These are phyloP conservation scores for Agonopterix subpropinquella DNA, from an alignment of 2,888 invertebrate genomes.

Conservation along the genomic window DNA sequence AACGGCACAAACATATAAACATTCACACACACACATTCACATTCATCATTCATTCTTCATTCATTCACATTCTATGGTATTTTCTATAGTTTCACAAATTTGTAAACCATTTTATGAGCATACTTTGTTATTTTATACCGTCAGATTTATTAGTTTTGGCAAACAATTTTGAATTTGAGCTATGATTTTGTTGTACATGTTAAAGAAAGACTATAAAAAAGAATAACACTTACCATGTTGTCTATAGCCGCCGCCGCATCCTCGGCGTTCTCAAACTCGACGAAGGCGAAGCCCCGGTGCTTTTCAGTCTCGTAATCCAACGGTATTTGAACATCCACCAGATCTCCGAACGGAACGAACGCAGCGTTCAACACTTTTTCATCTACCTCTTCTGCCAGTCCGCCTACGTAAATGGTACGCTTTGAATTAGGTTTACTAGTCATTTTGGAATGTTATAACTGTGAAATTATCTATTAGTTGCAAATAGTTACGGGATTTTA, in stretches of 20 bases:
- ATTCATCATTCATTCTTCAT: too few species aligned
- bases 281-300: constrained; percentile 98
- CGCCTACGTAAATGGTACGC: constrained; percentile 90
- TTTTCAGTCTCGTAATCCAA: constrained; percentile 98
- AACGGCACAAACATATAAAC: too few species aligned
- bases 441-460: constrained; percentile 30
- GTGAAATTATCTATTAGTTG: neutral
- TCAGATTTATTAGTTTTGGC: too few species aligned
- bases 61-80: too few species aligned
- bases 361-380: constrained; percentile 97
- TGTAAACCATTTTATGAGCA: too few species aligned
- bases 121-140: too few species aligned
- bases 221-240: constrained; percentile 87
- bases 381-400: constrained; percentile 95
- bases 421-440: constrained; percentile 80
- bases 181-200: too few species aligned
- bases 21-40: too few species aligned
- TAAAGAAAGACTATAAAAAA: neutral
- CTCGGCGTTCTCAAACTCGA: constrained; percentile 97
- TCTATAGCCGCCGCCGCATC: constrained; percentile 99
- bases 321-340: constrained; percentile 98
- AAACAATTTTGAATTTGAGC: too few species aligned
- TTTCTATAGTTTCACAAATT: too few species aligned
- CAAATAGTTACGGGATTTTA: too few species aligned
- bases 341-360: constrained; percentile 98